Percentiles rank a stretch among this genome's conserved stretches.
Evolutionary conservation across 2,113 vertebrate species (phyloP).

Genomic region (Paramisgurnus dabryanus): DNA sequence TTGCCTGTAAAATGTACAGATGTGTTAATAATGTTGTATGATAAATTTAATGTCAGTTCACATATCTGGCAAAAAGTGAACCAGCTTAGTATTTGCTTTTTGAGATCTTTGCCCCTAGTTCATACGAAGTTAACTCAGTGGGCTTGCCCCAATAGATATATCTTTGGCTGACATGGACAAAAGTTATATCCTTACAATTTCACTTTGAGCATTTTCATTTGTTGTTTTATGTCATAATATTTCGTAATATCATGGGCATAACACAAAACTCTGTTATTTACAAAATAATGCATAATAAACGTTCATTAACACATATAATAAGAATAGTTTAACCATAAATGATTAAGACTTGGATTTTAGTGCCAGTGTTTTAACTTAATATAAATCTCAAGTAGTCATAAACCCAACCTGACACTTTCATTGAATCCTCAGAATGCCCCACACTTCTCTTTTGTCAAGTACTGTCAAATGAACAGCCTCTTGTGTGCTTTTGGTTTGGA

Average conservation of each 20-base stretch:
- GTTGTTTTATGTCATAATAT: neutral
- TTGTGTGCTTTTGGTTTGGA: neutral
- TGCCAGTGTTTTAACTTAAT: neutral
- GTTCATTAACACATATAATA: too few species aligned
- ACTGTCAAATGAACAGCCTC: neutral
- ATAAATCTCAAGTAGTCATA: conserved; percentile 14
- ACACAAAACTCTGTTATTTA: neutral
- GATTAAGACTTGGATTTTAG: neutral
- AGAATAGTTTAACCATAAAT: too few species aligned
- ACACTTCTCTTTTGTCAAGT: neutral
- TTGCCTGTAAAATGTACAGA: neutral
- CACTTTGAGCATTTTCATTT: neutral
- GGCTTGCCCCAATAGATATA: neutral
- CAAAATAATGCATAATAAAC: neutral
- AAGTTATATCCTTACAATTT: neutral
- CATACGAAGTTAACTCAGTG: conserved; percentile 29
- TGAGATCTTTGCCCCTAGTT: conserved; percentile 14
- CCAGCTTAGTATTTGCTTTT: conserved; percentile 6
- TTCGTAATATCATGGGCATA: neutral
- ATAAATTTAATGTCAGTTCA: conserved; percentile 1
- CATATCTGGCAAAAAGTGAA: neutral
- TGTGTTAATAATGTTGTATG: neutral
- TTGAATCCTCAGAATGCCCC: neutral
- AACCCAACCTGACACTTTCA: neutral
- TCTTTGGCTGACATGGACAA: neutral